Evolutionary conservation across 2,113 vertebrate genomes (phyloP).

Genomic region (Rhinogobius similis): DNA sequence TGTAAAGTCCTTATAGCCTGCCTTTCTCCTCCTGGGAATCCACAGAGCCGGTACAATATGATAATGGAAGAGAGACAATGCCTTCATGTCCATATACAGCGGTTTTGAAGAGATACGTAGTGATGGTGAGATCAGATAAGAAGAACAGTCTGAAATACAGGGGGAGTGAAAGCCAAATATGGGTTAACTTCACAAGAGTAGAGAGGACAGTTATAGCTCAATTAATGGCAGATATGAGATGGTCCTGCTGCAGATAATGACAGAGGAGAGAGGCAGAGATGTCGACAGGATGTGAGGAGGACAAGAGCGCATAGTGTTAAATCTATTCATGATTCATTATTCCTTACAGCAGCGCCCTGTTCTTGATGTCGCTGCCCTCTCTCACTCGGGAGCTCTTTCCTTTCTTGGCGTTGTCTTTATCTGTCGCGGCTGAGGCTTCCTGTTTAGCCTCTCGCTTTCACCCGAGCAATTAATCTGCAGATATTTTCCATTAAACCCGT

Average conservation of each 20-base stretch:
- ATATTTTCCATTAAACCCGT: constrained; percentile 31
- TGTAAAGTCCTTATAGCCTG: constrained; percentile 40
- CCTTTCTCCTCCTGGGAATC: constrained; percentile 32
- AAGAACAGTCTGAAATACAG: not conserved
- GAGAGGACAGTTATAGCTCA: constrained; percentile 67
- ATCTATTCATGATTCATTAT: constrained; percentile 79
- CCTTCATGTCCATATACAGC: constrained; percentile 21
- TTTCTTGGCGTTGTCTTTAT: constrained; percentile 63
- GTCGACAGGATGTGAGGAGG: constrained; percentile 68
- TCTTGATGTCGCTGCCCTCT: constrained; percentile 51
- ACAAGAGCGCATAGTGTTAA: constrained; percentile 75
- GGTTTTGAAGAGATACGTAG: constrained; percentile 18
- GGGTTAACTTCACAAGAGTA: constrained; percentile 5
- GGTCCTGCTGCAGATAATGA: constrained; percentile 66
- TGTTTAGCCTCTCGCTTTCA: constrained; percentile 70
- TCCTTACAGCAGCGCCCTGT: constrained; percentile 59
- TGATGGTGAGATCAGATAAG: not conserved
- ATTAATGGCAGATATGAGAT: constrained; percentile 69
- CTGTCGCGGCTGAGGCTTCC: constrained; percentile 61
- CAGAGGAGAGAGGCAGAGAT: constrained; percentile 46
- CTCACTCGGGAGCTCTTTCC: constrained; percentile 33
- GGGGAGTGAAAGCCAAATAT: not conserved
- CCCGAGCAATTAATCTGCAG: constrained; percentile 61
- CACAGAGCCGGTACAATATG: constrained; percentile 43
- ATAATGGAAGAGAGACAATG: constrained; percentile 56